Percentiles rank a stretch among this genome's conserved stretches.
phyloP scores from a whole-genome alignment of 2,113 vertebrate genomes.

The Solea solea region DNA sequence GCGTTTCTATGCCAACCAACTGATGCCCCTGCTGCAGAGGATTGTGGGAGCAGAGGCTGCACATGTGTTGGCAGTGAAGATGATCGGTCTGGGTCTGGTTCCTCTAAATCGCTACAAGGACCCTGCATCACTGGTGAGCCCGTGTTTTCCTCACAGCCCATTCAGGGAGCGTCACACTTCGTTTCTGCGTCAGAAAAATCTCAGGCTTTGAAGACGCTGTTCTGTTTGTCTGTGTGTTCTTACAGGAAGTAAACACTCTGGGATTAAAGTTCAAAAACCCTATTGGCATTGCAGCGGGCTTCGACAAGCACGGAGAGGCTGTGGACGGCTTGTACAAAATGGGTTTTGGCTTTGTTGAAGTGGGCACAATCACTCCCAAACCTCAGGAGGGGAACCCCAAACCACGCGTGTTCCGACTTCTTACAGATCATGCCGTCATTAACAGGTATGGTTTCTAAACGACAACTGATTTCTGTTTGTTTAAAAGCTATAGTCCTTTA shows the following conservation, averaged over 20 bases:
- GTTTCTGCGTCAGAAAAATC: background rate
- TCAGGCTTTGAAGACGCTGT: background rate
- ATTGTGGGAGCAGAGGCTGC: constrained; percentile 86
- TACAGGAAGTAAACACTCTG: constrained; percentile 87
- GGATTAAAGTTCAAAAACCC: constrained; percentile 91
- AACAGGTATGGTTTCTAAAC: constrained; percentile 85
- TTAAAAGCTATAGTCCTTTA: no score
- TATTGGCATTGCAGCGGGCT: constrained; percentile 92
- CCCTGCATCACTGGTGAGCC: constrained; percentile 84
- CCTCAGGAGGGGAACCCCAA: constrained; percentile 94
- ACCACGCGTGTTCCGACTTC: constrained; percentile 91
- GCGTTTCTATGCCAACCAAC: constrained; percentile 84
- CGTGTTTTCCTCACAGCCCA: background rate
- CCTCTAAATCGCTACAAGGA: constrained; percentile 80
- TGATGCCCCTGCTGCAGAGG: constrained; percentile 87
- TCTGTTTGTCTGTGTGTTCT: constrained; percentile 7
- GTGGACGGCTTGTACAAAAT: constrained; percentile 91
- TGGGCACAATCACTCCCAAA: constrained; percentile 92
- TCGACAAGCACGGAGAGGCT: constrained; percentile 94
- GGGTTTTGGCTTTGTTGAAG: constrained; percentile 97
- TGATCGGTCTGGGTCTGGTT: constrained; percentile 82
- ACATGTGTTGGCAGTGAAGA: constrained; percentile 82
- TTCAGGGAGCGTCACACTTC: background rate
- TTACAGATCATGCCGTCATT: constrained; percentile 87
- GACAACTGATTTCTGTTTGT: background rate